phyloP scores from a whole-genome alignment of 2,113 vertebrate species.

The Vulpes ferrilata region DNA sequence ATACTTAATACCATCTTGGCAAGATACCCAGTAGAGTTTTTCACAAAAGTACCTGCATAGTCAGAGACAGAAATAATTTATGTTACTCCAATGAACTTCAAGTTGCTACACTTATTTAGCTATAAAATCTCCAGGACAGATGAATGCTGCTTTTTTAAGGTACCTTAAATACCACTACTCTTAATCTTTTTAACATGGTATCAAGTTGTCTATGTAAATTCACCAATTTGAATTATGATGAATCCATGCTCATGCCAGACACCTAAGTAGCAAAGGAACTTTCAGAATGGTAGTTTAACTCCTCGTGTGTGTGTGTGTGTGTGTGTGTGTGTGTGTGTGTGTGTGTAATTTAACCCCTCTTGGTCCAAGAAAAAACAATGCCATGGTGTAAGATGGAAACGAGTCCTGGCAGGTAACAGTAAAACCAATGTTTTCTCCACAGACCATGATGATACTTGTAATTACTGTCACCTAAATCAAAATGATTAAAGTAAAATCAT shows the following conservation, averaged over 20 bases:
- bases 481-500: slow-evolving; percentile 73
- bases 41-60: neutral
- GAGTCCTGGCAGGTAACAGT: slow-evolving; percentile 62
- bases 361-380: slow-evolving; percentile 23
- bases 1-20: neutral
- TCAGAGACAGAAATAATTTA: slow-evolving; percentile 24
- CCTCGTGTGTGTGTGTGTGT: neutral
- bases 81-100: slow-evolving; percentile 27
- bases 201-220: slow-evolving; percentile 49
- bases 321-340: neutral
- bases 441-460: slow-evolving; percentile 66
- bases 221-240: slow-evolving; percentile 19
- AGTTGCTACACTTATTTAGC: slow-evolving; percentile 13
- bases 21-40: neutral
- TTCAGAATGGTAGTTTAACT: neutral
- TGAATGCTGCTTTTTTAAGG: neutral
- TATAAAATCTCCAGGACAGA: slow-evolving; percentile 28
- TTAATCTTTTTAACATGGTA: slow-evolving; percentile 41
- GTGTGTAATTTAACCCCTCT: slow-evolving; percentile 38
- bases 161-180: slow-evolving; percentile 6
- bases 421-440: slow-evolving; percentile 67
- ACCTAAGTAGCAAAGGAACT: slow-evolving; percentile 43
- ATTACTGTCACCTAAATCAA: slow-evolving; percentile 82
- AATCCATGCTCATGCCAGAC: neutral
- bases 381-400: slow-evolving; percentile 32